Percentiles rank a stretch among this genome's conserved stretches.
phyloP scores from a whole-genome alignment of 2,113 vertebrate genomes.

The Strigops habroptila region DNA sequence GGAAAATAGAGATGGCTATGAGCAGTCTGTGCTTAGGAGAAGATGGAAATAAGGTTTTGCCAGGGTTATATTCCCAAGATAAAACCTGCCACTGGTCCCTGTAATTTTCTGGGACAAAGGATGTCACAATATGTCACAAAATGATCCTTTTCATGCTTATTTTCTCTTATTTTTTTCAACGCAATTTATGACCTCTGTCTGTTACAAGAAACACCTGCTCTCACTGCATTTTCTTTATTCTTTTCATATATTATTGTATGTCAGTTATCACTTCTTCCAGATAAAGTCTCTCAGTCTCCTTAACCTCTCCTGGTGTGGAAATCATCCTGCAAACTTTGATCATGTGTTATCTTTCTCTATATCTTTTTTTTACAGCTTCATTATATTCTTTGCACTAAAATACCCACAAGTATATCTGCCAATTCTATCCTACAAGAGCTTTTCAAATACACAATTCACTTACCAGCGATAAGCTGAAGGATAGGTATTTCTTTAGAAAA shows the following conservation, averaged over 20 bases:
- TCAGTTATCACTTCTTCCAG: neutral
- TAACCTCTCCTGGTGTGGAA: neutral
- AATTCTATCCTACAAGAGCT: neutral
- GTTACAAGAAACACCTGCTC: neutral
- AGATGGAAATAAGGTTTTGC: neutral
- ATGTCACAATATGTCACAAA: neutral
- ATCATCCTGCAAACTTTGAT: neutral
- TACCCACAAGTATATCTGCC: neutral
- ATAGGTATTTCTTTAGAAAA: neutral
- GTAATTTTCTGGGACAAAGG: neutral
- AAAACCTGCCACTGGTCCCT: neutral
- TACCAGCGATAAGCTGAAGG: neutral
- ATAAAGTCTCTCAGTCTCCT: neutral
- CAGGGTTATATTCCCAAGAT: neutral
- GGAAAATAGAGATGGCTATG: neutral
- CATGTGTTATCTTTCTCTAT: neutral
- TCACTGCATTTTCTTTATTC: neutral
- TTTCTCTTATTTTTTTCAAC: neutral
- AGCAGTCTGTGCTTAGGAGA: neutral
- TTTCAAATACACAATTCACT: neutral
- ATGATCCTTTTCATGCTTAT: neutral
- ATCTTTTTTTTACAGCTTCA: neutral
- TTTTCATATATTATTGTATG: neutral
- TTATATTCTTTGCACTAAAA: neutral
- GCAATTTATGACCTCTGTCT: neutral